These are phyloP conservation scores for Glossosoma conforme DNA, from an alignment of 1,140 invertebrate species.

Conservation along the genomic window DNA sequence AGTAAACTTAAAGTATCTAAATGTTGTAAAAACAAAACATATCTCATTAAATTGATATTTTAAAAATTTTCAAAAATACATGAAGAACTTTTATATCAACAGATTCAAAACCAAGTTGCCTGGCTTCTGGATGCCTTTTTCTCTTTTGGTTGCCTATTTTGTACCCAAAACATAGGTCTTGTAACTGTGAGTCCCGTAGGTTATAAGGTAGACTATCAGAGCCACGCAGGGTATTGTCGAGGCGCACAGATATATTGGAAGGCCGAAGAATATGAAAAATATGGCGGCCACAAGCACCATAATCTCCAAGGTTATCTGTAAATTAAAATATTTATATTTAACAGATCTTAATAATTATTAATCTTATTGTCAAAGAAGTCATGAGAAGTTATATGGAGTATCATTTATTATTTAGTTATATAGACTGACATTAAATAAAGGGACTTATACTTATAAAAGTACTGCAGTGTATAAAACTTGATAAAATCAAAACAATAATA, in stretches of 20 bases:
- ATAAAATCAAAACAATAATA: constrained; percentile 1
- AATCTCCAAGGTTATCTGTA: constrained; percentile 26
- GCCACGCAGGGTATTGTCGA: constrained; percentile 20
- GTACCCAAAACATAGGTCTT: no score
- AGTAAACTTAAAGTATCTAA: neutral
- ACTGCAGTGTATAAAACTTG: neutral
- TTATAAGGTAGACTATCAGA: constrained; percentile 20
- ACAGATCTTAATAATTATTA: neutral
- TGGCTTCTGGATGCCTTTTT: constrained; percentile 19
- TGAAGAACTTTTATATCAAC: neutral
- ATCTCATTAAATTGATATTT: neutral
- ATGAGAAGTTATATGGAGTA: no score
- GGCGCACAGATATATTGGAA: constrained; percentile 23
- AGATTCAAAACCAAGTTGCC: constrained; percentile 9
- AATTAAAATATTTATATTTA: constrained; percentile 9
- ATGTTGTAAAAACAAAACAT: constrained; percentile 4
- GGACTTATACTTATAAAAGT: constrained; percentile 4
- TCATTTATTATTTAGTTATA: no score
- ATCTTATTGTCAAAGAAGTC: neutral
- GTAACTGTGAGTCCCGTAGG: constrained; percentile 16
- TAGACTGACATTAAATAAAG: constrained; percentile 16
- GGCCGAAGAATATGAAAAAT: constrained; percentile 29
- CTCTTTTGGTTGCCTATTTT: no score
- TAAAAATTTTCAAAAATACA: neutral
- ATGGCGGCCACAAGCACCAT: constrained; percentile 26